These are phyloP conservation scores for Drosophila murphyi DNA, from an alignment of 1,140 invertebrate species.

Conservation along the genomic window DNA sequence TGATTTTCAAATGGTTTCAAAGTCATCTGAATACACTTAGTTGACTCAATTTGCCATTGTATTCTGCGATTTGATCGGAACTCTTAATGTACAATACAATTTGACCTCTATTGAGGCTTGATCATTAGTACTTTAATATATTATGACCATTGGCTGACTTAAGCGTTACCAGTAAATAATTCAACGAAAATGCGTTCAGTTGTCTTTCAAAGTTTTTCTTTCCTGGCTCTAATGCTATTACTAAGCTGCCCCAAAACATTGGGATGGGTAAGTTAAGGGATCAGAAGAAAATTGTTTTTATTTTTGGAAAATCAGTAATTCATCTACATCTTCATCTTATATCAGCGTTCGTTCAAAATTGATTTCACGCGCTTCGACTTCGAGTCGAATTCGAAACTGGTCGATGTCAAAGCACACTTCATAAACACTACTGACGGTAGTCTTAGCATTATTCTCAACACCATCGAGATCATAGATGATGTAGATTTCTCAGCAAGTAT, in stretches of 20 bases:
- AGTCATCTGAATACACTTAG: conserved; percentile 46
- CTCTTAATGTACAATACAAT: conserved; percentile 48
- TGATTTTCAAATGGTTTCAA: conserved; percentile 45
- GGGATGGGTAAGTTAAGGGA: conserved; percentile 55
- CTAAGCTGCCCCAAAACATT: conserved; percentile 25
- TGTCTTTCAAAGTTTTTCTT: conserved; percentile 11
- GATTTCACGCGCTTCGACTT: conserved; percentile 57
- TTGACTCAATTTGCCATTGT: conserved; percentile 42
- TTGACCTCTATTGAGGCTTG: conserved; percentile 53
- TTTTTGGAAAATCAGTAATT: not conserved
- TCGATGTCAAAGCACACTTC: conserved; percentile 60
- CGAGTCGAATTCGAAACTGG: conserved; percentile 54
- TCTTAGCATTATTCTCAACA: conserved; percentile 40
- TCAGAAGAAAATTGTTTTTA: not conserved
- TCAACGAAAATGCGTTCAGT: conserved; percentile 56
- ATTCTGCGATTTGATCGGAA: conserved; percentile 23
- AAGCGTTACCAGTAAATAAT: conserved; percentile 47
- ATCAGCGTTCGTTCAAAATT: conserved; percentile 78
- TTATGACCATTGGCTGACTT: conserved; percentile 58
- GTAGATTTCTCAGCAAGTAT: conserved; percentile 44
- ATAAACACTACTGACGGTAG: conserved; percentile 52
- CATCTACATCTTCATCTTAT: not conserved
- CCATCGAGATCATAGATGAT: conserved; percentile 53
- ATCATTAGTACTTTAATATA: conserved; percentile 23
- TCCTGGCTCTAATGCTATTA: conserved; percentile 28